Evolutionary conservation across 2,797 vertebrate genomes (phyloP).

Genomic region (Gallinago nigripennis): DNA sequence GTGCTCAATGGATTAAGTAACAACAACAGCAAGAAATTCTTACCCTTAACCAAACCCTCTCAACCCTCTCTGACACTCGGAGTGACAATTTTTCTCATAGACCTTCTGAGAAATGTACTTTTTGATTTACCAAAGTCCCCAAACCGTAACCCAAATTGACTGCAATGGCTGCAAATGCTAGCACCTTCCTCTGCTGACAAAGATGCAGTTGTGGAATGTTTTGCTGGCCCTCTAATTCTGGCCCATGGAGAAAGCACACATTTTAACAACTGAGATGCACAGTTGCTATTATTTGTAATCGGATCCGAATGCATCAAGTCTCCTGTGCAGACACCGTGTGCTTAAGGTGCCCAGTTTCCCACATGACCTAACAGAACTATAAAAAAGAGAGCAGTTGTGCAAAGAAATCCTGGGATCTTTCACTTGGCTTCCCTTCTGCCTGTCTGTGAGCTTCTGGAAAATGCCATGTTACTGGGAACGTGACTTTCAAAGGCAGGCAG

Average conservation of each 20-base stretch:
- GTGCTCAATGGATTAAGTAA: neutral
- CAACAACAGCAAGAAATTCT: neutral
- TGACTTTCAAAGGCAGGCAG: neutral
- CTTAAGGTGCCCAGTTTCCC: slow-evolving; percentile 30
- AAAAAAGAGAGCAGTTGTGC: neutral
- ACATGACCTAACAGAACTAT: neutral
- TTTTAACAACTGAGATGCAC: slow-evolving; percentile 17
- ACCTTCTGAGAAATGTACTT: neutral
- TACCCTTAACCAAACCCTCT: neutral
- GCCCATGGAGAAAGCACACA: neutral
- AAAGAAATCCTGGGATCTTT: neutral
- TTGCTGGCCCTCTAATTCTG: neutral
- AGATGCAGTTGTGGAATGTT: neutral
- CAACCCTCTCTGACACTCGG: neutral
- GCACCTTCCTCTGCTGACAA: neutral
- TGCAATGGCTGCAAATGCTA: too few relatives aligned
- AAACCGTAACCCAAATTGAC: neutral
- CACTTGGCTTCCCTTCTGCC: neutral
- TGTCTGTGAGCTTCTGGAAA: neutral
- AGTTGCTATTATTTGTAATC: slow-evolving; percentile 20
- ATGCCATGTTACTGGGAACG: neutral
- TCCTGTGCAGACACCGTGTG: neutral
- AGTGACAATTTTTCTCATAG: neutral
- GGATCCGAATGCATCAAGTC: neutral
- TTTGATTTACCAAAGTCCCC: neutral